phyloP scores from a whole-genome alignment of 2,888 invertebrate species.

The Cylindroiulus punctatus region DNA sequence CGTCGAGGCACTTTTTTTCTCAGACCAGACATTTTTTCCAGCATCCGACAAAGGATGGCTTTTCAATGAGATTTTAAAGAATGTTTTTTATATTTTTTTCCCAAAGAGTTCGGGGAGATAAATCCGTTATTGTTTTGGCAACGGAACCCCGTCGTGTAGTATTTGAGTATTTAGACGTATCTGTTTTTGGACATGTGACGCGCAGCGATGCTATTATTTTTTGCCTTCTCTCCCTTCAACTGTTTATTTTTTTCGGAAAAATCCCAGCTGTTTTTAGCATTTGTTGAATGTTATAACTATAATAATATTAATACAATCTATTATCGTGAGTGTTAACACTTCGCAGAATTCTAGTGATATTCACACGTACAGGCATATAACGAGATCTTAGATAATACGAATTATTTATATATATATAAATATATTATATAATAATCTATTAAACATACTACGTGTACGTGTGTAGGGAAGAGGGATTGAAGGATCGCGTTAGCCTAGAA shows the following conservation, averaged over 20 bases:
- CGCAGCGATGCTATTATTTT: not conserved
- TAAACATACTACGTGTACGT: conserved; percentile 2
- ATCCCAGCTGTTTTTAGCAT: conserved; percentile 5
- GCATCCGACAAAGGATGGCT: not conserved
- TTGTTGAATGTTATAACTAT: conserved; percentile 1
- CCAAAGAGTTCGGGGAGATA: not conserved
- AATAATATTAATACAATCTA: conserved; percentile 18
- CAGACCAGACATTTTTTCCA: not conserved
- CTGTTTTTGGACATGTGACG: conserved; percentile 11
- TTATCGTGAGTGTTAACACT: conserved; percentile 7
- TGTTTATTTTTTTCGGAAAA: not conserved
- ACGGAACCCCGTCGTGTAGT: conserved; percentile 9
- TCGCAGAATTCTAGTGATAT: conserved; percentile 10
- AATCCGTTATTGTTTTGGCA: not conserved
- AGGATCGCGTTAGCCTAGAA: not conserved
- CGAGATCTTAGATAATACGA: not conserved
- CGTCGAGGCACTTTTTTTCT: not conserved
- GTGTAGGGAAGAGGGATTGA: not conserved
- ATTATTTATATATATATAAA: not conserved
- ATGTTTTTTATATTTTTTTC: not conserved
- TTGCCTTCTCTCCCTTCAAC: not conserved
- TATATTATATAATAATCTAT: conserved; percentile 13
- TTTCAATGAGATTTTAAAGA: conserved; percentile 3
- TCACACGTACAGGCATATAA: conserved; percentile 18
- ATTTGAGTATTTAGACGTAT: not conserved